These are phyloP conservation scores for Drosophila sordidapex DNA, from an alignment of 2,888 invertebrate genomes.

Conservation along the genomic window DNA sequence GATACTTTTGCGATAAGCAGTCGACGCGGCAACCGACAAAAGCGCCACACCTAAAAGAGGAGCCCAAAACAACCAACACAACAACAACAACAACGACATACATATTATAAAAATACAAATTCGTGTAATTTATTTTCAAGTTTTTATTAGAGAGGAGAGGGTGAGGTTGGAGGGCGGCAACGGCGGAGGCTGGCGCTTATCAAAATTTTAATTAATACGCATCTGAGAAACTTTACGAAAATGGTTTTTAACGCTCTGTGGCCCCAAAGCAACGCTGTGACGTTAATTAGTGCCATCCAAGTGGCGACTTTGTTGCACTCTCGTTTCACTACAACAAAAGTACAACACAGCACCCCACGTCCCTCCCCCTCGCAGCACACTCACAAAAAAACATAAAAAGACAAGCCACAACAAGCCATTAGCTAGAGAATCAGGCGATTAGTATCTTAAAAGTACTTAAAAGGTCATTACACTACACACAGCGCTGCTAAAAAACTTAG, in stretches of 20 bases:
- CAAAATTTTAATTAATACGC: constrained; percentile 80
- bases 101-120: constrained; percentile 53
- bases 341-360: constrained; percentile 18
- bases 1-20: constrained; percentile 74
- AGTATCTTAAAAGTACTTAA: constrained; percentile 80
- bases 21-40: constrained; percentile 57
- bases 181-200: constrained; percentile 57
- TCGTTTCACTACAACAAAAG: constrained; percentile 42
- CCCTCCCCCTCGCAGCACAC: not conserved
- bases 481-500: constrained; percentile 61
- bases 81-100: constrained; percentile 12
- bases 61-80: constrained; percentile 23
- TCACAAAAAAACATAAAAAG: constrained; percentile 17
- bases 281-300: constrained; percentile 77
- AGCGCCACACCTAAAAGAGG: constrained; percentile 66
- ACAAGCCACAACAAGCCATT: constrained; percentile 79
- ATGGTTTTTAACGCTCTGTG: constrained; percentile 60
- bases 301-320: constrained; percentile 74
- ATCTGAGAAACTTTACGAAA: constrained; percentile 77
- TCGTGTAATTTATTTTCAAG: constrained; percentile 76
- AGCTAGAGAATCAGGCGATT: constrained; percentile 70
- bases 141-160: constrained; percentile 62
- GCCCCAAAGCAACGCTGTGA: constrained; percentile 64
- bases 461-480: constrained; percentile 75
- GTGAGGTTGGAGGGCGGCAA: not conserved